Percentiles rank a stretch among this genome's conserved stretches.
Evolutionary conservation across 2,113 vertebrate species (phyloP).

Genomic region (Holacanthus passer): DNA sequence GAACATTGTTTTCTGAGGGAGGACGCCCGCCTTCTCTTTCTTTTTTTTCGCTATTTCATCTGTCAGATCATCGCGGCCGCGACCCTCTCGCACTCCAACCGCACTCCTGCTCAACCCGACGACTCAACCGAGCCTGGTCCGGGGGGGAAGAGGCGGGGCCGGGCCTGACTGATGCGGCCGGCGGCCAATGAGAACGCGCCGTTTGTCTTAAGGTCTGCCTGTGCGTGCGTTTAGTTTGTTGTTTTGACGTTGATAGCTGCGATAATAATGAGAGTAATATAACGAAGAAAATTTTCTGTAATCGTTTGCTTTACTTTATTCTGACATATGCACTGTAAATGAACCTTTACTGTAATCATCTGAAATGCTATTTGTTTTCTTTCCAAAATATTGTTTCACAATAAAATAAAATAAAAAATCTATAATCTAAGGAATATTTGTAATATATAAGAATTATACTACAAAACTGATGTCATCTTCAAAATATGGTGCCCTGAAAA

Average conservation of each 20-base stretch:
- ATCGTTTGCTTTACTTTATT: neutral
- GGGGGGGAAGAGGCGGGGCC: conserved; percentile 79
- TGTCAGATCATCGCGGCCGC: conserved; percentile 91
- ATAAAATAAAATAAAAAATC: neutral
- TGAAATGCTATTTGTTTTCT: neutral
- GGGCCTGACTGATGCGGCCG: conserved; percentile 60
- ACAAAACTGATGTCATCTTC: neutral
- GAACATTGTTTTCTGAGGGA: conserved; percentile 89
- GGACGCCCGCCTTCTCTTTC: conserved; percentile 82
- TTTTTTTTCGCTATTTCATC: conserved; percentile 87
- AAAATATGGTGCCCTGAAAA: neutral
- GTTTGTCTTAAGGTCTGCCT: conserved; percentile 55
- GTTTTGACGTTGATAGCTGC: conserved; percentile 48
- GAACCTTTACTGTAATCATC: too few relatives aligned
- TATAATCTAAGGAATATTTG: neutral
- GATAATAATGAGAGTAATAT: conserved; percentile 21
- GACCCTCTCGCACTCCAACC: conserved; percentile 90
- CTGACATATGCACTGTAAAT: neutral
- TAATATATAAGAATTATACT: neutral
- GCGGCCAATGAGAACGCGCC: conserved; percentile 69
- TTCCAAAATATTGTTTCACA: too few relatives aligned
- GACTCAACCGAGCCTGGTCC: conserved; percentile 89
- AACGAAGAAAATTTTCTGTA: conserved; percentile 5
- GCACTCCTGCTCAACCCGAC: conserved; percentile 79
- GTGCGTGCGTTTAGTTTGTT: conserved; percentile 37